Base-by-base conservation (phyloP, 2,888 invertebrate species). In the Hypsopygia costalis region DNA sequence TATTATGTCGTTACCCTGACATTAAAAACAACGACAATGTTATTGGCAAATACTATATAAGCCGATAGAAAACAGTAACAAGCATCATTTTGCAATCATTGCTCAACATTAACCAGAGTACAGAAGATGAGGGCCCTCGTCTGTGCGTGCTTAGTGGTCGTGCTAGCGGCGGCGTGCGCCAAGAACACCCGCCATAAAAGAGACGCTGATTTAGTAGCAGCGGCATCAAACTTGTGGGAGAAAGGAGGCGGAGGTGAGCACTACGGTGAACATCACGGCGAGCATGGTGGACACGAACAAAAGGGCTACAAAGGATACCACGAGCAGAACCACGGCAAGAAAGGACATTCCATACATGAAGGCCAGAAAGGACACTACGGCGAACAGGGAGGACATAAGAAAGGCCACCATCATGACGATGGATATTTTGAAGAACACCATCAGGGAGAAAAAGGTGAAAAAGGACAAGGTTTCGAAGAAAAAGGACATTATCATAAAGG, bases 401-500 rank as follows among this genome's bases (percentile, higher is more conserved):
- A 92, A 55, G 74, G 89, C 28, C 91, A 93, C 55, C 90, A 92
- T 51, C 91, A 93, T 57, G 91, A 92, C 43, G 92, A 92, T 22
- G 93, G 93, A 0, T 91, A 93, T 71, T 90, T 91, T 51, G 87
- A 85, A n/a, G 91, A 92, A 47, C 91, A 92, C 45, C 85, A 92
- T 53, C 90, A 91, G 43, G 92, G 91, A 1, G 91, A 92, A 43
- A 92, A 93, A 54, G 92, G 92, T 1, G 92, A 91, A 52, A 91
- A 92, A 45, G 92, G 92, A 0, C 72, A 82, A 22, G 74, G 80
- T 3, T 86, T 82, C 46, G 90, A 90, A 65, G 89, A 88, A 56
- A 79, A 85, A 50, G 95, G 95, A 35, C 91, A 92, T 53, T 95
- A 91, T 75, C 94, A 94, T 52, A 96, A 96, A 66, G 96, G 95